A percentile compares a stretch with the other conserved stretches of the same genome.
Evolutionary conservation across 2,113 vertebrate species (phyloP).

Genomic region (Gila orcuttii): DNA sequence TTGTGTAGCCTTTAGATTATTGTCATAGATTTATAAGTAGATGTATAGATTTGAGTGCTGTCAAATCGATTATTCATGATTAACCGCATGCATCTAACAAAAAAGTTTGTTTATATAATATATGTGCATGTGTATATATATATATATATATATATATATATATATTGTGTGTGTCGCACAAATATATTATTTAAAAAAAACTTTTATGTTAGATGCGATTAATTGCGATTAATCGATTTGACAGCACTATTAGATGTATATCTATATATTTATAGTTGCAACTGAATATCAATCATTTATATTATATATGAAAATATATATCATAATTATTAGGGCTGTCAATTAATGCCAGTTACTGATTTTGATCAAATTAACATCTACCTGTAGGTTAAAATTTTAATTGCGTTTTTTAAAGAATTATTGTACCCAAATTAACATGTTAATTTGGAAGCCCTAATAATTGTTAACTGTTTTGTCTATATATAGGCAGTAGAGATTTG

Average conservation of each 20-base stretch:
- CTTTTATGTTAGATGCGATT: too few relatives aligned
- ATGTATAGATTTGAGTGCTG: background rate
- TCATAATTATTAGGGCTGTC: background rate
- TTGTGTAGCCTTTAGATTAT: background rate
- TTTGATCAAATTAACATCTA: background rate
- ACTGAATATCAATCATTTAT: background rate
- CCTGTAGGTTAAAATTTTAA: background rate
- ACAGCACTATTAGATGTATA: background rate
- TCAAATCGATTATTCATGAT: too few relatives aligned
- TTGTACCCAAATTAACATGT: background rate
- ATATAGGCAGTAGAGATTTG: background rate
- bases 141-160: too few relatives aligned
- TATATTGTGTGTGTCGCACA: too few relatives aligned
- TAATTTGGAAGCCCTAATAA: constrained; percentile 1
- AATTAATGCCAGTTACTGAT: background rate
- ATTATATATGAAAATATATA: background rate
- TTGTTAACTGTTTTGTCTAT: background rate
- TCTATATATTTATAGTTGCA: background rate
- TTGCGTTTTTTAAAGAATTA: background rate
- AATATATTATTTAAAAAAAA: too few relatives aligned
- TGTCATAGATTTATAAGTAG: background rate
- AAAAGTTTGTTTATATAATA: too few relatives aligned
- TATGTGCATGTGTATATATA: too few relatives aligned
- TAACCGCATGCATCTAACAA: too few relatives aligned
- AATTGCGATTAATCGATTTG: too few relatives aligned